Evolutionary conservation across 1,140 invertebrate genomes (phyloP).

Genomic region (Panagrolaimus sp.): DNA sequence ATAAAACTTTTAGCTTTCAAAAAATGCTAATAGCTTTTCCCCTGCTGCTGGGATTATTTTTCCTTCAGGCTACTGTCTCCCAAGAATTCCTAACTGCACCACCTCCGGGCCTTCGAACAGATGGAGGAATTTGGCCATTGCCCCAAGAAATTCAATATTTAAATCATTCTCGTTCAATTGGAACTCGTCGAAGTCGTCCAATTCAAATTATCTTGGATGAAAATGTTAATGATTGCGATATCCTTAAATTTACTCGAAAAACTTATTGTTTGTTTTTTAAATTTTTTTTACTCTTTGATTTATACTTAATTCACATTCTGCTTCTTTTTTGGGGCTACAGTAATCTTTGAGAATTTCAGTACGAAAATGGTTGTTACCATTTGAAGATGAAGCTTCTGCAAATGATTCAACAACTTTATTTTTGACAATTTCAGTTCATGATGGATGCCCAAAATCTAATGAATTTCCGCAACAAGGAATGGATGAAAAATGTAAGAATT

Average conservation of each 20-base stretch:
- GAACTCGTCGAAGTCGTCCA: constrained; percentile 13
- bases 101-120: too few species aligned
- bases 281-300: too few species aligned
- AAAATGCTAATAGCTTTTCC: too few species aligned
- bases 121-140: constrained; percentile 49
- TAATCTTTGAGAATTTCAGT: background rate
- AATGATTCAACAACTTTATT: constrained; percentile 16
- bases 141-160: constrained; percentile 43
- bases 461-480: constrained; percentile 42
- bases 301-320: too few species aligned
- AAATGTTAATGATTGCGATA: constrained; percentile 26
- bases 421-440: constrained; percentile 28
- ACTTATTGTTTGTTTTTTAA: background rate
- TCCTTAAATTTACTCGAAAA: constrained; percentile 25
- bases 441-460: constrained; percentile 30
- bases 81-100: too few species aligned
- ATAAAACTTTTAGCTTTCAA: too few species aligned
- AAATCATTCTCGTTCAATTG: constrained; percentile 21
- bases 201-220: background rate
- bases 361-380: background rate
- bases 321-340: too few species aligned
- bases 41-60: too few species aligned
- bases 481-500: constrained; percentile 45
- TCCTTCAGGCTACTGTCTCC: too few species aligned
- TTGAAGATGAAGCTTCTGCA: background rate